Conservation (phyloP, 2,113 vertebrate species). For the Seriola quinqueradiata region DNA sequence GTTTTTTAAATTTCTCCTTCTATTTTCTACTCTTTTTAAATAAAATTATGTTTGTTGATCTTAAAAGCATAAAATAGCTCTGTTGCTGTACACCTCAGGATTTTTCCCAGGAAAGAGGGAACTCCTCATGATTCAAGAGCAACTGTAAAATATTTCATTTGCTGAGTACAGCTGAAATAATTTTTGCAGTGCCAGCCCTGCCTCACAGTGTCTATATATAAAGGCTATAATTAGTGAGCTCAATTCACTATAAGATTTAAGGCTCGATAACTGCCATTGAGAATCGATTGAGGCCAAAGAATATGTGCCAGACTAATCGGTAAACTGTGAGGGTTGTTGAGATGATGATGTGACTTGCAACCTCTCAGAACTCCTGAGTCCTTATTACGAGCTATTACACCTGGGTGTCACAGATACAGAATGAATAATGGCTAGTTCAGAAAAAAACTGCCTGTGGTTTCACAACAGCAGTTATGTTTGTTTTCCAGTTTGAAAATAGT, state of each 20-base stretch:
- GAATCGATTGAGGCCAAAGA: constrained; percentile 19
- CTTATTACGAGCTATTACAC: not conserved
- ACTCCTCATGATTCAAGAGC: not conserved
- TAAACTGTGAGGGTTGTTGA: constrained; percentile 6
- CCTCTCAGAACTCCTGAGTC: constrained; percentile 6
- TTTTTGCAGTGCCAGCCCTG: not conserved
- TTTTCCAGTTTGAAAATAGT: not conserved
- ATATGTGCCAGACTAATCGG: constrained; percentile 33
- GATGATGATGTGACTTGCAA: constrained; percentile 16
- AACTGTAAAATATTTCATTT: constrained; percentile 5
- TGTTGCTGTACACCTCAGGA: not conserved
- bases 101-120: constrained; percentile 5
- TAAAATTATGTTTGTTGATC: not conserved
- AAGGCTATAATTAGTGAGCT: constrained; percentile 22
- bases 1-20: not conserved
- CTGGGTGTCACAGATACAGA: not conserved
- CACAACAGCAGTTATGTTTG: not conserved
- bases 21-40: constrained; percentile 8
- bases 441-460: constrained; percentile 14
- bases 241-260: constrained; percentile 13
- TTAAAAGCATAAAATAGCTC: not conserved
- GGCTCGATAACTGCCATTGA: constrained; percentile 4
- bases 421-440: constrained; percentile 6
- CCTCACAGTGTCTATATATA: constrained; percentile 3
- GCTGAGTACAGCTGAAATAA: not conserved